Percentiles rank a stretch among this genome's conserved stretches.
phyloP scores from a whole-genome alignment of 2,113 vertebrate species.

The Thunnus thynnus region DNA sequence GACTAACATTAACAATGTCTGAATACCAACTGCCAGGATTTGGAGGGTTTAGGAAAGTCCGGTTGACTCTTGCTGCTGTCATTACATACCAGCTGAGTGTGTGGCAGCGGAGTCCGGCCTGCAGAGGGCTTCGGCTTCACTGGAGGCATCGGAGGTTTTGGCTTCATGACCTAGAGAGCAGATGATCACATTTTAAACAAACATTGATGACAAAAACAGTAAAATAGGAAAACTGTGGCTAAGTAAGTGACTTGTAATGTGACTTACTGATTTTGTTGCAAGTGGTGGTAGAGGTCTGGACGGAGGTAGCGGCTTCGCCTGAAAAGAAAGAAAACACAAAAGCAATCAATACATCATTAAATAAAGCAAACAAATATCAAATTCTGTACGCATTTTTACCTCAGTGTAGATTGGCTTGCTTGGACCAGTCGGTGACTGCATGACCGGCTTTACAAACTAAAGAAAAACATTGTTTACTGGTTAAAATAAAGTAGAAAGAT shows the following conservation, averaged over 20 bases:
- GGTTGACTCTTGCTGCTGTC: conserved; percentile 21
- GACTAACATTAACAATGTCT: conserved; percentile 49
- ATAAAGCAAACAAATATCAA: not conserved
- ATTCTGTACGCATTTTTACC: conserved; percentile 51
- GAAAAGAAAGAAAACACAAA: conserved; percentile 18
- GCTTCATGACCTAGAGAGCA: conserved; percentile 64
- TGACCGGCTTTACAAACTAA: conserved; percentile 70
- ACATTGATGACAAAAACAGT: not conserved
- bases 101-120: conserved; percentile 63
- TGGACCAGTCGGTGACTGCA: conserved; percentile 56
- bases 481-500: not conserved
- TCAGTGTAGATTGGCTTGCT: conserved; percentile 59
- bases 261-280: conserved; percentile 76
- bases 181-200: conserved; percentile 30
- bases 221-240: not conserved
- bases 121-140: conserved; percentile 81
- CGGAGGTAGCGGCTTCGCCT: conserved; percentile 82
- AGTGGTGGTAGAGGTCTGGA: conserved; percentile 84
- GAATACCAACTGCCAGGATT: conserved; percentile 14
- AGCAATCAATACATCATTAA: not conserved
- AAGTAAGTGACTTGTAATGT: not conserved
- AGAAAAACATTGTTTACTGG: conserved; percentile 38
- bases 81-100: conserved; percentile 75
- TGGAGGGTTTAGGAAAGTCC: conserved; percentile 27
- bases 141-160: conserved; percentile 79